Evolutionary conservation across 2,797 vertebrate genomes (phyloP).

Genomic region (Arvicola amphibius): DNA sequence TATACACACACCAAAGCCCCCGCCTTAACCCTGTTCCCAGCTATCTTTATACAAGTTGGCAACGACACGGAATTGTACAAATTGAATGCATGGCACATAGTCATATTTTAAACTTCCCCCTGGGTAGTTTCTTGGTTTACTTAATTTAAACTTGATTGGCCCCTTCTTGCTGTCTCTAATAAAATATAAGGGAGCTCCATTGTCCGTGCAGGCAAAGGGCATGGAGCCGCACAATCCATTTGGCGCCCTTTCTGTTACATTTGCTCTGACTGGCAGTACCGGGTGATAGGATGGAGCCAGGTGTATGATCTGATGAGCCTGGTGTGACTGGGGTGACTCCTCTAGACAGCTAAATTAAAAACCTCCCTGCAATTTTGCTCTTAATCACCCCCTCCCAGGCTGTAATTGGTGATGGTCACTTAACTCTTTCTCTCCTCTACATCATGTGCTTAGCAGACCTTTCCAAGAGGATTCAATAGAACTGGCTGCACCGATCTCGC

Average conservation of each 20-base stretch:
- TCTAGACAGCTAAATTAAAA: conserved; percentile 89
- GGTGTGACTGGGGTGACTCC: conserved; percentile 83
- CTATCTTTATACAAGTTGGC: neutral
- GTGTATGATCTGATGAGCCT: conserved; percentile 89
- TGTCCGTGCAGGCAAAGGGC: conserved; percentile 74
- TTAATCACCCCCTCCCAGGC: conserved; percentile 89
- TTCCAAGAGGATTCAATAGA: neutral
- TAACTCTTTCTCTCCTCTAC: conserved; percentile 84
- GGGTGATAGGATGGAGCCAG: conserved; percentile 82
- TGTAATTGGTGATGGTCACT: conserved; percentile 88
- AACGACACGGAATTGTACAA: neutral
- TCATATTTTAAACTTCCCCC: conserved; percentile 34
- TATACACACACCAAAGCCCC: neutral
- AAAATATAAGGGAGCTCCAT: conserved; percentile 58
- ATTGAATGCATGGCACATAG: neutral
- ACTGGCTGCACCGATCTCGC: rapidly evolving
- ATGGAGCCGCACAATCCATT: conserved; percentile 66
- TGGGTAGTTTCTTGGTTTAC: conserved; percentile 10
- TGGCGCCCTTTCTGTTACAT: conserved; percentile 80
- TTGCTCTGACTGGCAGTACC: conserved; percentile 81
- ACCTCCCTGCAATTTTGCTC: conserved; percentile 88
- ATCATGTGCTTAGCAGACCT: neutral
- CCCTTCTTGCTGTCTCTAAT: conserved; percentile 17
- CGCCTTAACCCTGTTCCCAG: neutral
- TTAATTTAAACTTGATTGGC: conserved; percentile 36